Conservation (phyloP, 2,888 invertebrate genomes). For the Ectemnius lituratus region DNA sequence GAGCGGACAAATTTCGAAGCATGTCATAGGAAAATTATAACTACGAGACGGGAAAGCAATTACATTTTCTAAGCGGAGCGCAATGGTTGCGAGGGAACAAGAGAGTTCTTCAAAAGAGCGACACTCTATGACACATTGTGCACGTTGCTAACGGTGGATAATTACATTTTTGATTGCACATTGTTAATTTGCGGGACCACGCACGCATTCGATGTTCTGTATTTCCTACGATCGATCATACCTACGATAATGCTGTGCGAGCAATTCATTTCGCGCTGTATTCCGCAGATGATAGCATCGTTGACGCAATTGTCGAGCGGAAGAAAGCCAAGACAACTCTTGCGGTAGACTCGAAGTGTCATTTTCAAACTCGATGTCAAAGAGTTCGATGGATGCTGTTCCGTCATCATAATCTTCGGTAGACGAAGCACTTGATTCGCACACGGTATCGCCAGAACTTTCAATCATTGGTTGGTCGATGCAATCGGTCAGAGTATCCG, state of each 20-base stretch:
- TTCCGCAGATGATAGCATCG: slow-evolving; percentile 62
- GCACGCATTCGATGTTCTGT: not conserved
- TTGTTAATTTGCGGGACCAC: not conserved
- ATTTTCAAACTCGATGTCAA: slow-evolving; percentile 51
- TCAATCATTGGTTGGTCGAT: slow-evolving; percentile 55
- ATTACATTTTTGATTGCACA: slow-evolving; percentile 3
- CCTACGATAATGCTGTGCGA: slow-evolving; percentile 47
- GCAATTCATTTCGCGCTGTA: slow-evolving; percentile 42
- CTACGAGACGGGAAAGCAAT: not conserved
- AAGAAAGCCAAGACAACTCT: slow-evolving; percentile 67
- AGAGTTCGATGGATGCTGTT: slow-evolving; percentile 53
- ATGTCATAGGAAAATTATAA: no score
- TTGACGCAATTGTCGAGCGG: slow-evolving; percentile 61
- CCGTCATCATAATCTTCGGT: slow-evolving; percentile 43
- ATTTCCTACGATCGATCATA: slow-evolving; percentile 18
- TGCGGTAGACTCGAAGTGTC: slow-evolving; percentile 48
- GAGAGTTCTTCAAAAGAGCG: not conserved
- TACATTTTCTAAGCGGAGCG: not conserved
- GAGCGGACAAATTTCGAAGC: no score
- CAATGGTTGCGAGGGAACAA: not conserved
- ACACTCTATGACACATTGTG: not conserved
- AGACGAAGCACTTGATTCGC: slow-evolving; percentile 39
- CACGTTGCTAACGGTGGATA: not conserved
- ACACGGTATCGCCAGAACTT: slow-evolving; percentile 43
- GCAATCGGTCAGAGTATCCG: slow-evolving; percentile 70